A percentile compares a stretch with the other conserved stretches of the same genome.
Conservation (phyloP, 2,797 vertebrate species). For the Takifugu ocellatus region DNA sequence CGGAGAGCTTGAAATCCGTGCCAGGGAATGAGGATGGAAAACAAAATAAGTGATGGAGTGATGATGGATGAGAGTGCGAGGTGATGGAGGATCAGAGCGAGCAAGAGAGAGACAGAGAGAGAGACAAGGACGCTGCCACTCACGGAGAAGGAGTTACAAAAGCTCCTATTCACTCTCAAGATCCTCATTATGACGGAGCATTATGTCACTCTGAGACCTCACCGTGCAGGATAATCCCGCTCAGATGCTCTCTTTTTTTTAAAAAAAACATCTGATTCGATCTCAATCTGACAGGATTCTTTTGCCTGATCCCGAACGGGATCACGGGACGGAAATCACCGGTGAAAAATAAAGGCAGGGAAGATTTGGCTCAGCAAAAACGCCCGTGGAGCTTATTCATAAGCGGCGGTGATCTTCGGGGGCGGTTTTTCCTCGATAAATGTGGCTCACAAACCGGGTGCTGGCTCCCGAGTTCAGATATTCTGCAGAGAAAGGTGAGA, state of each 20-base stretch:
- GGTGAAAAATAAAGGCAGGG: background rate
- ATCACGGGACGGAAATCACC: no score
- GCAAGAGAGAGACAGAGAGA: constrained; percentile 23
- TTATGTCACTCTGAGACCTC: constrained; percentile 24
- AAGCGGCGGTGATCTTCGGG: no score
- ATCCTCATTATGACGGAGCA: constrained; percentile 48
- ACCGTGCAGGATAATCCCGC: constrained; percentile 7
- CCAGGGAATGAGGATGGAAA: background rate
- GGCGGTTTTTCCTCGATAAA: no score
- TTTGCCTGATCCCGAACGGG: no score
- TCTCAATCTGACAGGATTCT: constrained; percentile 1
- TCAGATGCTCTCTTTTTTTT: background rate
- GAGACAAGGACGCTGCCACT: constrained; percentile 30
- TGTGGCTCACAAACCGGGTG: no score
- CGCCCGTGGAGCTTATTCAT: no score
- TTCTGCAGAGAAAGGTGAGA: background rate
- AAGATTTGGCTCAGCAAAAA: no score
- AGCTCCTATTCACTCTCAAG: constrained; percentile 44
- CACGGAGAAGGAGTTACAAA: constrained; percentile 40
- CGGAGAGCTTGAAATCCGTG: background rate
- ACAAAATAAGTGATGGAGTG: background rate
- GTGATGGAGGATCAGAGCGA: constrained; percentile 26
- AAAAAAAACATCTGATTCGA: background rate
- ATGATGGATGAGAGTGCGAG: constrained; percentile 8
- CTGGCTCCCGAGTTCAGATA: no score